These are phyloP conservation scores for Clistopyga incitator DNA, from an alignment of 2,888 invertebrate genomes.

Conservation along the genomic window DNA sequence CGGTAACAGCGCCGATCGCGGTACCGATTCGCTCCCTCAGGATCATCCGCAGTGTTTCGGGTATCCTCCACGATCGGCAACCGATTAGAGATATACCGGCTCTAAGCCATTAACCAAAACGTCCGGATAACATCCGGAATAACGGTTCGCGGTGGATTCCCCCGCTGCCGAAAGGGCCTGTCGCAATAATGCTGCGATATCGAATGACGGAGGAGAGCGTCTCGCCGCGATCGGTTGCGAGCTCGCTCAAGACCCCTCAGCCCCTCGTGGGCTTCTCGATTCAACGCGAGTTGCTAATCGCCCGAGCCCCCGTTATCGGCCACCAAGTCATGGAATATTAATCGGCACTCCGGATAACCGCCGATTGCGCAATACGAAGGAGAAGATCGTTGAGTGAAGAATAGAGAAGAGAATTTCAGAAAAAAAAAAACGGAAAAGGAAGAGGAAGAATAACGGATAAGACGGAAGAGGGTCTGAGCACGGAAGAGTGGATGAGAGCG, in stretches of 20 bases:
- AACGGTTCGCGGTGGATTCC: constrained; percentile 30
- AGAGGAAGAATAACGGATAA: constrained; percentile 14
- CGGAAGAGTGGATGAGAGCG: constrained; percentile 79
- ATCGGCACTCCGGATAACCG: background rate
- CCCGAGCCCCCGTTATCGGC: background rate
- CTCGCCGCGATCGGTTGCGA: constrained; percentile 58
- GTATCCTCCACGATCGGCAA: constrained; percentile 62
- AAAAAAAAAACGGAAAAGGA: constrained; percentile 1
- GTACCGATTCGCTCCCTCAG: constrained; percentile 35
- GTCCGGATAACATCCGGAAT: constrained; percentile 15
- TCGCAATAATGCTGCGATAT: constrained; percentile 56
- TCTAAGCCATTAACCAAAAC: background rate
- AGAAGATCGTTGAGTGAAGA: background rate
- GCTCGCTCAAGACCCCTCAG: constrained; percentile 53
- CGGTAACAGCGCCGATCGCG: too few species aligned
- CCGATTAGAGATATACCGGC: background rate
- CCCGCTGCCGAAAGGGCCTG: constrained; percentile 7
- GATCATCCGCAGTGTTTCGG: constrained; percentile 73
- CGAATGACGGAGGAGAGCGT: constrained; percentile 37
- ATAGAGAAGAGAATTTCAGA: background rate
- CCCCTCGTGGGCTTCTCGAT: constrained; percentile 32
- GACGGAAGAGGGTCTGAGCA: constrained; percentile 63
- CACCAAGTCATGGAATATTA: constrained; percentile 28
- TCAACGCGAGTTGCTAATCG: constrained; percentile 5
- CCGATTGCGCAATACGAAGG: constrained; percentile 15